Base-by-base conservation (phyloP, 1,140 invertebrate genomes). In the Parasteatoda tepidariorum region DNA sequence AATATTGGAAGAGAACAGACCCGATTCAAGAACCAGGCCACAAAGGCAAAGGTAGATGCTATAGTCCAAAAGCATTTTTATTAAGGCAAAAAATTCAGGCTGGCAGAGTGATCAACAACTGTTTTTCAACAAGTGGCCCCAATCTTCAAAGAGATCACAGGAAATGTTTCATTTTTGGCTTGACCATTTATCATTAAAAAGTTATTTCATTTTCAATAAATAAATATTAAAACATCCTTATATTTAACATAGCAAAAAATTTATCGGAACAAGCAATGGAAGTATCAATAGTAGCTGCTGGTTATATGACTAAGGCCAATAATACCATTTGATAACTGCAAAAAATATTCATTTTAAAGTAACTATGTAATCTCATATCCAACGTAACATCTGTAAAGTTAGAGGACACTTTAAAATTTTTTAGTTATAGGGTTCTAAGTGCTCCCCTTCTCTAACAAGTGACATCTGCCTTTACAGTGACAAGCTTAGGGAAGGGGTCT, bases 91-190 rank as follows among this genome's bases (percentile, higher is more conserved):
- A 76, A 75, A 54, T 84, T 84, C 73, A 84, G 62, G 83, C 64
- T 76, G 83, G 83, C 83, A 76, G 38, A 76, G 73, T 70, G 61
- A 76, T 84, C 73, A 84, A 84, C 82, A 84, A 84, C 73, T 84
- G 64, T 84, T 83, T n/a, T 66, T 70, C 73, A 84, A 84, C 83
- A 84, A 84, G 73, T 84, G 83, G 83, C 83, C 83, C 83, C 83
- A 84, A 76, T 75, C 71, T 62, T 84, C 59, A 76, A 67, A 74
- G 83, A 84, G 64, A 76, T 76, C 83, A 84, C 64, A 76, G 73
- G 62, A 84, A 55, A 59, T 18, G 18, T 38, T 70, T 76, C 76
- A 67, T 84, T 54, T 84, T 84, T 84, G 83, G 83, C 83, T 68
- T 76, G 22, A 55, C 33, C 66, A 64, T 59, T 83, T 82, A 62